Evolutionary conservation across 2,888 invertebrate species (phyloP).

Genomic region (Tuberolachnus salignus): DNA sequence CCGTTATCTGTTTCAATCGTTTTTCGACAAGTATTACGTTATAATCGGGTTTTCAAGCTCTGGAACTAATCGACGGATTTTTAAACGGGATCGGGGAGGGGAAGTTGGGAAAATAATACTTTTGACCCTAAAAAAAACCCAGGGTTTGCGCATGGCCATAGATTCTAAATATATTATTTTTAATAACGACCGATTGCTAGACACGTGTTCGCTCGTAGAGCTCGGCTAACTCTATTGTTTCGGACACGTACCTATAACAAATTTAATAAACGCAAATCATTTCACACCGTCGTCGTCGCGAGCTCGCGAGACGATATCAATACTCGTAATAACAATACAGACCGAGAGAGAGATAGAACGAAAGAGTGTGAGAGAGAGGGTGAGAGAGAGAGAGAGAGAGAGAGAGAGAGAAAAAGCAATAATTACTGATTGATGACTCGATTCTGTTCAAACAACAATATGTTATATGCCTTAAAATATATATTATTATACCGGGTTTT

Average conservation of each 20-base stretch:
- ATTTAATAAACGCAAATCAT: conserved; percentile 49
- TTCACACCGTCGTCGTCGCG: conserved; percentile 10
- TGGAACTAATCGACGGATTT: not conserved
- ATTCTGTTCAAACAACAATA: conserved; percentile 42
- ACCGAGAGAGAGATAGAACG: too few species aligned
- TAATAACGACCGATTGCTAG: too few species aligned
- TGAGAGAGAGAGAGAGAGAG: not conserved
- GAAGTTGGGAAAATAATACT: too few species aligned
- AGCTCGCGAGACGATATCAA: not conserved
- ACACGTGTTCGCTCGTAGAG: too few species aligned
- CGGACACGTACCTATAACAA: not conserved
- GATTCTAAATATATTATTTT: too few species aligned
- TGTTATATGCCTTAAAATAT: conserved; percentile 15
- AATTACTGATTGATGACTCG: conserved; percentile 55
- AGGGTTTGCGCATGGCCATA: too few species aligned
- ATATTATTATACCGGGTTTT: conserved; percentile 33
- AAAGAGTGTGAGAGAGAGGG: too few species aligned
- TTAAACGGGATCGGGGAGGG: too few species aligned
- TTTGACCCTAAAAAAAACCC: too few species aligned
- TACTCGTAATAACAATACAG: conserved; percentile 28
- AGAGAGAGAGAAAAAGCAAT: conserved; percentile 15
- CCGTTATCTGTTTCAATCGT: too few species aligned
- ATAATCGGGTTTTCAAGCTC: too few species aligned
- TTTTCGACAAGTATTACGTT: too few species aligned
- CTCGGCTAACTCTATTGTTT: conserved; percentile 27